A percentile compares a stretch with the other conserved stretches of the same genome.
These are phyloP conservation scores for Oreochromis grahami DNA, from an alignment of 2,797 vertebrate genomes.

Conservation along the genomic window DNA sequence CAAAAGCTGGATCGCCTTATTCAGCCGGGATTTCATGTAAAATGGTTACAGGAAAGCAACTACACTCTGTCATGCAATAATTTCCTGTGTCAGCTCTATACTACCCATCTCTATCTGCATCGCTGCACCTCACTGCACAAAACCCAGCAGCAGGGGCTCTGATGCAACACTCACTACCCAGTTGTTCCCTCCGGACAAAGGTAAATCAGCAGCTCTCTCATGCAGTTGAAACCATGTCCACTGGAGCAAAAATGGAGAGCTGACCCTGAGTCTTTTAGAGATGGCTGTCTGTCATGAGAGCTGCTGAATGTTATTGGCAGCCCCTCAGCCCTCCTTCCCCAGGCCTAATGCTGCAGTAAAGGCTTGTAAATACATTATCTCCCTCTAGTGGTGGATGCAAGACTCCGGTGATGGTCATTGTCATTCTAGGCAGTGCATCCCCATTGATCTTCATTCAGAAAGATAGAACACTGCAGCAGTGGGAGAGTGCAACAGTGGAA, in stretches of 20 bases:
- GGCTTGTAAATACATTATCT: background rate
- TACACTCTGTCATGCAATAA: constrained; percentile 43
- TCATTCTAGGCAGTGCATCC: constrained; percentile 57
- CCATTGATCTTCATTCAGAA: constrained; percentile 71
- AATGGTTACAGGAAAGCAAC: constrained; percentile 26
- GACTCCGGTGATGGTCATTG: constrained; percentile 48
- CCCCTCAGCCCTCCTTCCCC: constrained; percentile 2
- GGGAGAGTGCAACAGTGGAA: constrained; percentile 28
- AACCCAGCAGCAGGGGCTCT: constrained; percentile 29
- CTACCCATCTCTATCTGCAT: constrained; percentile 55
- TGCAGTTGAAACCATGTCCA: constrained; percentile 15
- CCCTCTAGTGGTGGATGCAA: constrained; percentile 57
- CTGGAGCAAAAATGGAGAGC: background rate
- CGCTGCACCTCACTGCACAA: constrained; percentile 53
- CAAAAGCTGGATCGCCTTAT: background rate
- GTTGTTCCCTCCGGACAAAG: constrained; percentile 30
- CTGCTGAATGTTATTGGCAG: constrained; percentile 5
- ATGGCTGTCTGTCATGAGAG: background rate
- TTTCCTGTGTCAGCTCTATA: constrained; percentile 51
- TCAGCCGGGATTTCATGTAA: constrained; percentile 19
- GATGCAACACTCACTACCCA: constrained; percentile 31
- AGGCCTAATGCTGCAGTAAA: constrained; percentile 41
- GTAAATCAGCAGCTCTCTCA: constrained; percentile 25
- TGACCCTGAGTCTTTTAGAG: background rate
- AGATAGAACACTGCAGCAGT: constrained; percentile 67